A percentile compares a stretch with the other conserved stretches of the same genome.
Conservation (phyloP, 2,888 invertebrate genomes). For the Ophion obscuratus region DNA sequence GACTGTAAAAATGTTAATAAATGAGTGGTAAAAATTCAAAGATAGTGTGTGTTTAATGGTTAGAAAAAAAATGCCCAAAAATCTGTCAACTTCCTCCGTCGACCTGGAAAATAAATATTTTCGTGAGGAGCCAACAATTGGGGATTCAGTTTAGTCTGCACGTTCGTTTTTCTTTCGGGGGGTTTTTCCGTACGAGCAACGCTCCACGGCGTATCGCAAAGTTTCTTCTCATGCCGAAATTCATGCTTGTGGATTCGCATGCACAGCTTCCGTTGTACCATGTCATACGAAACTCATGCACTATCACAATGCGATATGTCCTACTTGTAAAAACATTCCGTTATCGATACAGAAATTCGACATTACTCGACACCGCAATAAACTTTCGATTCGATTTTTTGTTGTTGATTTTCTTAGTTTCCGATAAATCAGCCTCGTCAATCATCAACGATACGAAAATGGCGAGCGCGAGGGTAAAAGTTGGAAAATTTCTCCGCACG, state of each 20-base stretch:
- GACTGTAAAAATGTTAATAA: too few species aligned
- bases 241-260: slow-evolving; percentile 35
- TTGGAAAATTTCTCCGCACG: not conserved
- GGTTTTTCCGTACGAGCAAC: not conserved
- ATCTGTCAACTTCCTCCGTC: not conserved
- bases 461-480: too few species aligned
- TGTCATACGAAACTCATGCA: slow-evolving; percentile 44
- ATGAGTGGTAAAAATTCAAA: too few species aligned
- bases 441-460: not conserved
- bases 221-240: slow-evolving; percentile 27
- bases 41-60: too few species aligned
- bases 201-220: not conserved
- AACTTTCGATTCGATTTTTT: not conserved
- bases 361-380: not conserved
- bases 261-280: not conserved
- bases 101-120: not conserved
- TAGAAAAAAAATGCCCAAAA: too few species aligned
- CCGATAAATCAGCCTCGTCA: not conserved
- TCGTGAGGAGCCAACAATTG: not conserved
- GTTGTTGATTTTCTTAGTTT: not conserved
- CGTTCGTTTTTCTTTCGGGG: not conserved
- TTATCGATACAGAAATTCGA: not conserved
- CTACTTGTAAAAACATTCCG: not conserved
- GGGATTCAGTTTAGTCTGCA: not conserved
- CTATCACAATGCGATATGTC: not conserved